These are phyloP conservation scores for Hipparchia sbordonii DNA, from an alignment of 2,888 invertebrate genomes.

Conservation along the genomic window DNA sequence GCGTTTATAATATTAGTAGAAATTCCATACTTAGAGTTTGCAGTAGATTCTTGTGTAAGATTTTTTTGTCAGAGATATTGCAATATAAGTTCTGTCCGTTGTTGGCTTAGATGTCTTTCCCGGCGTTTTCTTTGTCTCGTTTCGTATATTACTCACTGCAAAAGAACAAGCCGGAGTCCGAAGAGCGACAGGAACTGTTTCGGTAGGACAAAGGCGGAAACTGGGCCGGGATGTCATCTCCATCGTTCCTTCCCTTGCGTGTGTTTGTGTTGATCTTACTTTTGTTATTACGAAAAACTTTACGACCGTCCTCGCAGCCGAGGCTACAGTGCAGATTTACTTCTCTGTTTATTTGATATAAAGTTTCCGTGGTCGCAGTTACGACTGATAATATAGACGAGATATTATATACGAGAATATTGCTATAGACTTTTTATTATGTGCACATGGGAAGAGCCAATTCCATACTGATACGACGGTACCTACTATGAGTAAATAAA, in stretches of 20 bases:
- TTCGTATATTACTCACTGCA: conserved; percentile 23
- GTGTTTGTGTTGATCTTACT: conserved; percentile 28
- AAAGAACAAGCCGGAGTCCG: conserved; percentile 33
- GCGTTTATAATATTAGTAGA: no score
- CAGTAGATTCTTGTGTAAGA: background rate
- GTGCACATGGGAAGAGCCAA: background rate
- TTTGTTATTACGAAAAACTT: conserved; percentile 27
- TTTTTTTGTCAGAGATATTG: conserved; percentile 1
- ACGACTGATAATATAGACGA: conserved; percentile 7
- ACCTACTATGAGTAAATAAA: no score
- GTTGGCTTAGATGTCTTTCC: conserved; percentile 34
- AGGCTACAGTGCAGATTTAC: conserved; percentile 21
- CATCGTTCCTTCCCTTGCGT: conserved; percentile 23
- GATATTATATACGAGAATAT: background rate
- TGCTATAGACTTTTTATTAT: background rate
- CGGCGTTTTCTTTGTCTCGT: conserved; percentile 33
- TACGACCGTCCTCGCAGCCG: conserved; percentile 19
- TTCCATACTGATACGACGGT: no score
- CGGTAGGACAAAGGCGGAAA: conserved; percentile 68
- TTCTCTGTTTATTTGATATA: conserved; percentile 26
- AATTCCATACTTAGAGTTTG: no score
- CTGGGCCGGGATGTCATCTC: conserved; percentile 53
- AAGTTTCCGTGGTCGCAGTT: conserved; percentile 19
- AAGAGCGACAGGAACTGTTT: conserved; percentile 58
- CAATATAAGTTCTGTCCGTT: conserved; percentile 7